Evolutionary conservation across 2,113 vertebrate genomes (phyloP).

Genomic region (Hippocampus comes): DNA sequence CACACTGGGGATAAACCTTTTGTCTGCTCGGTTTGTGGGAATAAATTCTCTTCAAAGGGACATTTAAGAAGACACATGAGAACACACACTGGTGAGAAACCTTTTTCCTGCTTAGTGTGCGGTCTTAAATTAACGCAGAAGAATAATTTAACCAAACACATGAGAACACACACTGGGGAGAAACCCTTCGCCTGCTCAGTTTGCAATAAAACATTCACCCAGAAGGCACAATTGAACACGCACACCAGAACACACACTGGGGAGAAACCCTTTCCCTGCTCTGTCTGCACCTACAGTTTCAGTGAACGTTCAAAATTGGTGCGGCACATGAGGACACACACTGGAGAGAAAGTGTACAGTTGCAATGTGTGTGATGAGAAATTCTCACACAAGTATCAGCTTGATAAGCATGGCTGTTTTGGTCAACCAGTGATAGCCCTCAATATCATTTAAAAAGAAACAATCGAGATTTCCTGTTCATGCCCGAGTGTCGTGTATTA

Average conservation of each 20-base stretch:
- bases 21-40: background rate
- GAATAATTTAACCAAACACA: background rate
- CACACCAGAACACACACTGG: background rate
- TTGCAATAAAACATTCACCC: background rate
- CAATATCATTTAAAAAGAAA: background rate
- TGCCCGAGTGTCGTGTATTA: background rate
- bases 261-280: background rate
- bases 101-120: background rate
- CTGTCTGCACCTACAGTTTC: background rate
- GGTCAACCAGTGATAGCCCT: background rate
- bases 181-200: background rate
- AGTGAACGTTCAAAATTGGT: too few species aligned
- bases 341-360: background rate
- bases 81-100: conserved; percentile 1
- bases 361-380: background rate
- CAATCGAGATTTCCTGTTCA: background rate
- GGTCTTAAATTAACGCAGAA: background rate
- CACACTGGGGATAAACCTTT: background rate
- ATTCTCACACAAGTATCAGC: background rate
- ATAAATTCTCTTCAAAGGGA: background rate
- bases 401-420: background rate
- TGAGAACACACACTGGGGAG: background rate
- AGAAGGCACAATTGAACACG: background rate
- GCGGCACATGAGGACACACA: background rate
- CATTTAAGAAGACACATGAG: background rate